Conservation (phyloP, 1,140 invertebrate genomes). For the Cydia splendana region DNA sequence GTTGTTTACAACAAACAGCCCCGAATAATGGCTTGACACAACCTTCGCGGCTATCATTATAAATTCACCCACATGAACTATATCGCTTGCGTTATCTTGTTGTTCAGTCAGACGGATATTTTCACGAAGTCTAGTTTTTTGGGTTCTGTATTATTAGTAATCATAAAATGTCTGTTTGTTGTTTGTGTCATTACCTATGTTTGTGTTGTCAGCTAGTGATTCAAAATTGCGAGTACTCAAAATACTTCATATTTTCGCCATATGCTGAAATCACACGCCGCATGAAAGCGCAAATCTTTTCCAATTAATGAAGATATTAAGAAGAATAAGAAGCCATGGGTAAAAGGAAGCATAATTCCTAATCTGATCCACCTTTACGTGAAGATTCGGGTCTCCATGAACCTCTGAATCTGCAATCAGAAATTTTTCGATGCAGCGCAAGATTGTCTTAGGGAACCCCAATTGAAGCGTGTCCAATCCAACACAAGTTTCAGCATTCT, state of each 20-base stretch:
- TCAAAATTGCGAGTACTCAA: neutral
- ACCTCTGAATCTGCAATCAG: neutral
- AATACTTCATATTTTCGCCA: neutral
- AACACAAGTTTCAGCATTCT: neutral
- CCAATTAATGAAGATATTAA: neutral
- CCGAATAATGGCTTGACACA: neutral
- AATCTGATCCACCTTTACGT: neutral
- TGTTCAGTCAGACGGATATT: neutral
- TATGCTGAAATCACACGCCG: neutral
- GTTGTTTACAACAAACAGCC: slow-evolving; percentile 5
- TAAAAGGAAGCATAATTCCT: neutral
- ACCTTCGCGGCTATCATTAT: slow-evolving; percentile 12
- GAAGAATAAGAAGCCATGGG: neutral
- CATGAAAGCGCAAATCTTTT: neutral
- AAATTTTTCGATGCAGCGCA: neutral
- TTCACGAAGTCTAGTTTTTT: neutral
- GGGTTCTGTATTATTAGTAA: neutral
- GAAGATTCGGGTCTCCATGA: neutral
- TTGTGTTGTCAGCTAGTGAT: too few species aligned
- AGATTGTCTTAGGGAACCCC: neutral
- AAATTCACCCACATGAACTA: slow-evolving; percentile 9
- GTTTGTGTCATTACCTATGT: too few species aligned
- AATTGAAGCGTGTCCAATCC: neutral
- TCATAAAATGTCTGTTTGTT: neutral
- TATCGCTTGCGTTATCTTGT: slow-evolving; percentile 6